Base-by-base conservation (phyloP, 2,888 invertebrate genomes). In the Drymonia ruficornis region DNA sequence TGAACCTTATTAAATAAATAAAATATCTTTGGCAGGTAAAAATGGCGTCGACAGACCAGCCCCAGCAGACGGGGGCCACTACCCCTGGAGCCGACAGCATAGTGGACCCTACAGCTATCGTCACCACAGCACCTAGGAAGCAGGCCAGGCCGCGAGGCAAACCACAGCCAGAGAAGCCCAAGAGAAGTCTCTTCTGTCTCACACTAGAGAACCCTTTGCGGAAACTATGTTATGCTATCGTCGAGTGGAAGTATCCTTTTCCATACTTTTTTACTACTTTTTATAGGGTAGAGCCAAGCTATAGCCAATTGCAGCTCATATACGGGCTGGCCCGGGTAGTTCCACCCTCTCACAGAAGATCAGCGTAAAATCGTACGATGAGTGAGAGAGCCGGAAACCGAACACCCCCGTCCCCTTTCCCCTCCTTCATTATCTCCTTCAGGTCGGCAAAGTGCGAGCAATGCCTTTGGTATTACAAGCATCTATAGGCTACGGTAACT, bases 241-340 rank as follows among this genome's bases (percentile, higher is more conserved):
- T 99, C 59, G 99, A 99, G 92, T 99, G 99, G 99, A 99, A 99
- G 98, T 98, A 98, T 98, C 98, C 98, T 98, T 98, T 97, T 91
- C 57, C 19, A 7, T 23, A 46, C 23, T 6, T 9, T 18, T 9
- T n/a, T n/a, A n/a, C n/a, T n/a, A n/a, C n/a, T n/a, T n/a, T n/a
- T n/a, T n/a, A n/a, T n/a, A n/a, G n/a, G n/a, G n/a, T n/a, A n/a
- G n/a, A n/a, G n/a, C n/a, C n/a, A n/a, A n/a, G n/a, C n/a, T n/a
- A n/a, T n/a, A n/a, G n/a, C n/a, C n/a, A n/a, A n/a, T n/a, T n/a
- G n/a, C n/a, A n/a, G n/a, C n/a, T n/a, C n/a, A n/a, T n/a, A n/a
- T n/a, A n/a, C n/a, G n/a, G n/a, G n/a, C n/a, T n/a, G n/a, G n/a
- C n/a, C n/a, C n/a, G n/a, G n/a, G n/a, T n/a, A n/a, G n/a, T n/a